Evolutionary conservation across 2,113 vertebrate species (phyloP), one percentile per base, ranked within the genome.

Genomic region (Amazona guildingii): DNA sequence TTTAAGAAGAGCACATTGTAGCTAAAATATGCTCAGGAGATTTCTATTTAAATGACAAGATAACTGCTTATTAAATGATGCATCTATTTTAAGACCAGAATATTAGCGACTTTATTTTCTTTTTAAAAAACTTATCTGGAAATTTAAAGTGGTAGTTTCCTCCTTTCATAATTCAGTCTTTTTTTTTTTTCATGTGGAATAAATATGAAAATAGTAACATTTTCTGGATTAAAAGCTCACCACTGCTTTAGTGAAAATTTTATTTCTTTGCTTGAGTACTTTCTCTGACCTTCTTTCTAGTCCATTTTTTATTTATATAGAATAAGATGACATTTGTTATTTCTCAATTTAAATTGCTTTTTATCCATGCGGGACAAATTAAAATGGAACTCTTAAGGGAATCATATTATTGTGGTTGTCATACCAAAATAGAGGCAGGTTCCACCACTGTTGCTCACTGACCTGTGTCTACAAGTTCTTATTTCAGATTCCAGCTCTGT

Each of bases 281-380:
- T 94, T 93, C 21, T 66, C 68, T 90, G 79, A 94, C 88, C 79
- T 94, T 86, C 46, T 86, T 93, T 37, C 23, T 31, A 39, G 48
- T 81, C 62, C 28, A 55, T 95, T 92, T 95, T 85, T 97, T 96
- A 96, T 94, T 95, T 95, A 75, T 95, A 63, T 37, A 81, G 44
- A 92, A 93, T 74, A 93, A 83, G 76, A 93, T 75, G 76, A 68
- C 27, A 90, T 86, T 94, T 94, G 61, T 89, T 97, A 92, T 92
- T 97, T 96, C 55, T 90, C 79, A 44, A 66, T 91, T 95, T 70
- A 96, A 91, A 91, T 86, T 96, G 54, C 67, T 95, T 95, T 95
- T 95, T 88, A 95, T 64, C 48, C 88, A 87, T 93, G 90, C 93
- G 96, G 63, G 78, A 77, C 64, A 96, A 95, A 96, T 96, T 94